Percentiles rank a stretch among this genome's conserved stretches.
These are phyloP conservation scores for Perizoma affinitatum DNA, from an alignment of 2,888 invertebrate genomes.

Conservation along the genomic window DNA sequence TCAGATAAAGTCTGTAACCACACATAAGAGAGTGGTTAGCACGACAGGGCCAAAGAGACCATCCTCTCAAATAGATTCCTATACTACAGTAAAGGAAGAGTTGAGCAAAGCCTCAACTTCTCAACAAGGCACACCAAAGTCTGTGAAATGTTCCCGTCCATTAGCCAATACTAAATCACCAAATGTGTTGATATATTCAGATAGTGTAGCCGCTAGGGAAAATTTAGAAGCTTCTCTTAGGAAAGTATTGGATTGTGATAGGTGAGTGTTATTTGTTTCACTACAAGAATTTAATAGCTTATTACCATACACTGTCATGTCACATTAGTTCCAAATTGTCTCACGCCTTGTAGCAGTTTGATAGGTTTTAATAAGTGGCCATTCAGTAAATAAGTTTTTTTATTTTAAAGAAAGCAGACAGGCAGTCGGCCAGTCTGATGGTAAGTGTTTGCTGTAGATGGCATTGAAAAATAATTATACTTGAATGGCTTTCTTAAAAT, in stretches of 20 bases:
- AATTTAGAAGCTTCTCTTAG: conserved; percentile 89
- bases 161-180: conserved; percentile 88
- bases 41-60: conserved; percentile 74
- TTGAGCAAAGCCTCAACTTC: conserved; percentile 53
- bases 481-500: conserved; percentile 26
- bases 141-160: conserved; percentile 78
- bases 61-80: conserved; percentile 58
- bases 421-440: conserved; percentile 45
- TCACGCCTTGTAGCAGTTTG: conserved; percentile 34
- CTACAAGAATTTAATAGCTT: conserved; percentile 29
- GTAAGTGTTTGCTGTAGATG: conserved; percentile 38
- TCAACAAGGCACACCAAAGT: conserved; percentile 66
- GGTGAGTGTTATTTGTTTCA: conserved; percentile 73
- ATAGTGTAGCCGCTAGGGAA: conserved; percentile 89
- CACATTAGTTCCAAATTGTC: conserved; percentile 30
- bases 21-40: conserved; percentile 76
- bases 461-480: conserved; percentile 27
- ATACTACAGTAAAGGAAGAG: conserved; percentile 62
- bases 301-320: conserved; percentile 34
- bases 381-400: conserved; percentile 35
- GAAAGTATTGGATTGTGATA: conserved; percentile 88
- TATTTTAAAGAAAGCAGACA: conserved; percentile 43
- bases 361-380: conserved; percentile 36
- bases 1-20: conserved; percentile 79
- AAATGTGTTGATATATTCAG: conserved; percentile 92